A percentile compares a stretch with the other conserved stretches of the same genome.
Evolutionary conservation across 2,888 invertebrate species (phyloP).

Genomic region (Stenurella melanura): DNA sequence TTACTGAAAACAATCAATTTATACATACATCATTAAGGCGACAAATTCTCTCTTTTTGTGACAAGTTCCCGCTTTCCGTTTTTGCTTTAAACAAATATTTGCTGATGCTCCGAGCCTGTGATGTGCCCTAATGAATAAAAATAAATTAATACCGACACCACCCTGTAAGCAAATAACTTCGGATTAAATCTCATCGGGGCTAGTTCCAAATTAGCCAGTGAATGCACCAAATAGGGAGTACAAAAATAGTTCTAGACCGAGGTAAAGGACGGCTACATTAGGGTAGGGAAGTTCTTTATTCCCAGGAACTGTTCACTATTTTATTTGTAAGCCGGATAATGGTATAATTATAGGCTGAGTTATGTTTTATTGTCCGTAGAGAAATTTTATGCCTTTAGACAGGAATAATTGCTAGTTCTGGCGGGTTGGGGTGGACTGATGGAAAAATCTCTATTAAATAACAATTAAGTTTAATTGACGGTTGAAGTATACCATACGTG

Average conservation of each 20-base stretch:
- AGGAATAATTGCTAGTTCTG: conserved; percentile 8
- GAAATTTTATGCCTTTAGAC: not conserved
- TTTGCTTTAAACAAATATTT: no score
- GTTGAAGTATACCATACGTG: not conserved
- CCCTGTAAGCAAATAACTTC: conserved; percentile 15
- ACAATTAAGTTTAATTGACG: conserved; percentile 7
- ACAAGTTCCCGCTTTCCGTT: no score
- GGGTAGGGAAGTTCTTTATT: conserved; percentile 35
- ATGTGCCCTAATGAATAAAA: not conserved
- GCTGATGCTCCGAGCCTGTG: no score
- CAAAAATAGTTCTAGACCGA: conserved; percentile 46
- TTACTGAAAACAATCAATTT: no score
- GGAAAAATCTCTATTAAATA: conserved; percentile 1
- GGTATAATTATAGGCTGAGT: conserved; percentile 39
- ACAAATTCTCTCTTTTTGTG: no score
- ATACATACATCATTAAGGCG: no score
- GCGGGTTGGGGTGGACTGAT: not conserved
- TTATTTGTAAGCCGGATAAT: conserved; percentile 34
- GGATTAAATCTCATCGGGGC: conserved; percentile 5
- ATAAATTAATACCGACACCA: not conserved
- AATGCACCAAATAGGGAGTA: conserved; percentile 38
- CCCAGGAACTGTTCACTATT: conserved; percentile 41
- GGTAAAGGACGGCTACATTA: conserved; percentile 5
- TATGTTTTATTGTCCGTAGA: conserved; percentile 27
- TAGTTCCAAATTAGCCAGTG: conserved; percentile 30